Evolutionary conservation across 2,888 invertebrate species (phyloP).

Genomic region (Dicycla oo): DNA sequence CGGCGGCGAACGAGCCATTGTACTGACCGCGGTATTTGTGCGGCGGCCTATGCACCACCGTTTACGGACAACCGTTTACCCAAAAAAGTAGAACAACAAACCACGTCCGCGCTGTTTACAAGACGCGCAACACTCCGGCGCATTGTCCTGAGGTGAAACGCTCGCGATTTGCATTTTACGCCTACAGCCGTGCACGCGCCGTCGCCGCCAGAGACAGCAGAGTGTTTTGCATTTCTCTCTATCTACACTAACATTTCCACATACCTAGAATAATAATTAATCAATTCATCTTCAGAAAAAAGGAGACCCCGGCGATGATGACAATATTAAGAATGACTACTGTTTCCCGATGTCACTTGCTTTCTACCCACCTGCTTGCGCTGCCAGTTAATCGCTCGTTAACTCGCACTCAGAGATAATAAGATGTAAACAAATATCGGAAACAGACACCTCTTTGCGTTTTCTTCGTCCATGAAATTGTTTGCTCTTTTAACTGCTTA

Average conservation of each 20-base stretch:
- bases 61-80: slow-evolving; percentile 87
- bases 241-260: slow-evolving; percentile 62
- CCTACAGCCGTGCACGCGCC: slow-evolving; percentile 75
- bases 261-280: slow-evolving; percentile 62
- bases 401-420: slow-evolving; percentile 73
- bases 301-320: slow-evolving; percentile 60
- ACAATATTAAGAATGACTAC: slow-evolving; percentile 63
- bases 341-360: slow-evolving; percentile 65
- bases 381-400: slow-evolving; percentile 71
- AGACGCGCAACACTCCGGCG: slow-evolving; percentile 85
- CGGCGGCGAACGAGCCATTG: slow-evolving; percentile 83
- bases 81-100: slow-evolving; percentile 90
- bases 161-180: slow-evolving; percentile 86
- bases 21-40: slow-evolving; percentile 84
- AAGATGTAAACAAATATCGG: slow-evolving; percentile 72
- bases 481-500: slow-evolving; percentile 79
- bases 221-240: slow-evolving; percentile 80
- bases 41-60: slow-evolving; percentile 86
- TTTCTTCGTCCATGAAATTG: slow-evolving; percentile 74
- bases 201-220: slow-evolving; percentile 63
- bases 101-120: slow-evolving; percentile 87
- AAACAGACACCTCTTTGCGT: slow-evolving; percentile 74
- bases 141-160: slow-evolving; percentile 88
- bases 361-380: slow-evolving; percentile 66
- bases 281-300: slow-evolving; percentile 49